phyloP scores from a whole-genome alignment of 2,888 invertebrate species.

The Petrolisthes cinctipes region DNA sequence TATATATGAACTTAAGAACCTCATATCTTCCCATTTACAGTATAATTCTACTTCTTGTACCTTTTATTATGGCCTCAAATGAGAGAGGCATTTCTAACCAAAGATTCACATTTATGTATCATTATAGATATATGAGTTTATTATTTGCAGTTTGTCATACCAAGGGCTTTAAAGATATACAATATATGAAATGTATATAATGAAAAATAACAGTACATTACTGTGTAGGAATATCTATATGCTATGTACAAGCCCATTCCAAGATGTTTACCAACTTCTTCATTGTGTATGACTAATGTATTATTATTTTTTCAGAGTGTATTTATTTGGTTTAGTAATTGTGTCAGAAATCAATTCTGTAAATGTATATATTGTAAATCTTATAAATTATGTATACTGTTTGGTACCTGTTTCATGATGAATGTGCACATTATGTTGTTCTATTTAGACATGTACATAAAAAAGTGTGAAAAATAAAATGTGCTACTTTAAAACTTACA shows the following conservation, averaged over 20 bases:
- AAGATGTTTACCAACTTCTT: conserved; percentile 35
- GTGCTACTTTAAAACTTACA: conserved; percentile 30
- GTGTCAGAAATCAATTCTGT: conserved; percentile 43
- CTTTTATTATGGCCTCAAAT: conserved; percentile 48
- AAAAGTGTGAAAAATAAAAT: conserved; percentile 60
- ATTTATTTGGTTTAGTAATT: conserved; percentile 59
- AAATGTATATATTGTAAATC: conserved; percentile 58
- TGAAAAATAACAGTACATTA: conserved; percentile 14
- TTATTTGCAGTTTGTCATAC: conserved; percentile 58
- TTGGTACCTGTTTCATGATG: conserved; percentile 62
- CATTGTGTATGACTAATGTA: conserved; percentile 56
- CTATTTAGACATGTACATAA: conserved; percentile 53
- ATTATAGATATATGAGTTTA: conserved; percentile 58
- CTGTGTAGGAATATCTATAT: background rate
- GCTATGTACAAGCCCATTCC: conserved; percentile 50
- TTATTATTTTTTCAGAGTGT: conserved; percentile 53
- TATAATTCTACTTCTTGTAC: conserved; percentile 35
- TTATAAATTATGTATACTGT: conserved; percentile 62
- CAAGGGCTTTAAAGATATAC: conserved; percentile 57
- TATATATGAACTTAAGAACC: conserved; percentile 42
- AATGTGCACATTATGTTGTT: conserved; percentile 54
- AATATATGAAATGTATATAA: conserved; percentile 33
- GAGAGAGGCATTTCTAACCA: conserved; percentile 57
- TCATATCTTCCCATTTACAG: conserved; percentile 25
- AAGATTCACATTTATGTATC: conserved; percentile 58